phyloP scores from a whole-genome alignment of 2,797 vertebrate genomes.

The Tenualosa thibaudeaui region DNA sequence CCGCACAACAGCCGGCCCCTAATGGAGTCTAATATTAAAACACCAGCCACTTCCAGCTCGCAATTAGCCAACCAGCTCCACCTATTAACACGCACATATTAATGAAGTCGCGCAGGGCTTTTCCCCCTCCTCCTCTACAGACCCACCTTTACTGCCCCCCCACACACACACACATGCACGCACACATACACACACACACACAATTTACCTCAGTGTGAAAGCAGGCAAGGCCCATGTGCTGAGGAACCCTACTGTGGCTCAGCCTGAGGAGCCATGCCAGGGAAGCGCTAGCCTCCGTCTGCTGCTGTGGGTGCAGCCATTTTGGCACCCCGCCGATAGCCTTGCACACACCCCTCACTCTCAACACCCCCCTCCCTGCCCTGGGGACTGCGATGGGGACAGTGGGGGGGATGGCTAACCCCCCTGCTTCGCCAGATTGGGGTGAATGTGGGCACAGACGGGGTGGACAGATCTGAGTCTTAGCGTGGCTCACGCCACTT shows the following conservation, averaged over 20 bases:
- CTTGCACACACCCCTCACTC: background rate
- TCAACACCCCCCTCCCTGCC: background rate
- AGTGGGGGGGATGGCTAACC: conserved; percentile 36
- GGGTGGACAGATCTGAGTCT: conserved; percentile 4
- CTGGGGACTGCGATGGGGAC: background rate
- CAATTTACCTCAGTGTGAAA: background rate
- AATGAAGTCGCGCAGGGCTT: conserved; percentile 60
- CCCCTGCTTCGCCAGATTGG: background rate
- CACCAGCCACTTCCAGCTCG: conserved; percentile 62
- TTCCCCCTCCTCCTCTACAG: background rate
- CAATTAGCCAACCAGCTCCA: conserved; percentile 69
- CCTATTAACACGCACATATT: conserved; percentile 72
- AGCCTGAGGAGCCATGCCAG: background rate
- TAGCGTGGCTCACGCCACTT: background rate
- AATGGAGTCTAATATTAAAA: conserved; percentile 72
- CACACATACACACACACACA: too few relatives aligned
- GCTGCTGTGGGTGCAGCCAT: conserved; percentile 30
- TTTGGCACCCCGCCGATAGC: conserved; percentile 22
- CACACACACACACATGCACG: too few relatives aligned
- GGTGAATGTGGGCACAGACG: conserved; percentile 10
- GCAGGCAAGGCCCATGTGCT: conserved; percentile 47
- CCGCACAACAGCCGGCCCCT: conserved; percentile 62
- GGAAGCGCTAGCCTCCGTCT: conserved; percentile 29
- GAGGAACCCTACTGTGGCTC: background rate
- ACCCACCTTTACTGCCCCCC: background rate